These are phyloP conservation scores for Micromussa lordhowensis DNA, from an alignment of 92 coral and sea anemone genomes.

Conservation along the genomic window DNA sequence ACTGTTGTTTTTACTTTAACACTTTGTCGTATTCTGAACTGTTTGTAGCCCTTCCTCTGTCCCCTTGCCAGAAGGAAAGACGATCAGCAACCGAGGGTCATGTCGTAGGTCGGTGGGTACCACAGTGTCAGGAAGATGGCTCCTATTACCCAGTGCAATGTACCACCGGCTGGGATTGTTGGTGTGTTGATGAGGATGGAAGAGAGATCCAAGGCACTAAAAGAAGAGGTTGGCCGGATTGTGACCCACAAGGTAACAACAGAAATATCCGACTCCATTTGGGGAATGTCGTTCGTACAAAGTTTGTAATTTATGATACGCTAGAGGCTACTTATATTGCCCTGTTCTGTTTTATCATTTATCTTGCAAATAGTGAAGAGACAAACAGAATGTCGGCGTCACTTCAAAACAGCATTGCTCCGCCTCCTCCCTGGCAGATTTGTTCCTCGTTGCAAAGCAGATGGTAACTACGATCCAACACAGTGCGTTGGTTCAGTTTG, in stretches of 20 bases:
- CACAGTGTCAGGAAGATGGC: slow-evolving; percentile 91
- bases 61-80: slow-evolving; percentile 79
- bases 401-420: slow-evolving; percentile 72
- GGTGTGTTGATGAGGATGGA: slow-evolving; percentile 97
- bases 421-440: slow-evolving; percentile 88
- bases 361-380: slow-evolving; percentile 4
- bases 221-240: slow-evolving; percentile 86
- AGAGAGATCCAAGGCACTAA: slow-evolving; percentile 83
- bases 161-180: slow-evolving; percentile 89
- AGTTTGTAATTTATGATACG: not conserved
- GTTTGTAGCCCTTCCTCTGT: slow-evolving; percentile 40
- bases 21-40: not conserved
- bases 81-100: slow-evolving; percentile 72
- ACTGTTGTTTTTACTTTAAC: too few relatives aligned
- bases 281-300: too few relatives aligned
- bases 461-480: slow-evolving; percentile 75
- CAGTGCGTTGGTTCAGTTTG: slow-evolving; percentile 90
- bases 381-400: slow-evolving; percentile 71
- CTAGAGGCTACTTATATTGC: not conserved
- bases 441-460: slow-evolving; percentile 85
- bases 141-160: slow-evolving; percentile 92
- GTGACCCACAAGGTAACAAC: slow-evolving; percentile 79
- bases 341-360: not conserved
- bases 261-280: too few relatives aligned
- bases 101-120: slow-evolving; percentile 88